Evolutionary conservation across 2,113 vertebrate genomes (phyloP).

Genomic region (Brienomyrus brachyistius): DNA sequence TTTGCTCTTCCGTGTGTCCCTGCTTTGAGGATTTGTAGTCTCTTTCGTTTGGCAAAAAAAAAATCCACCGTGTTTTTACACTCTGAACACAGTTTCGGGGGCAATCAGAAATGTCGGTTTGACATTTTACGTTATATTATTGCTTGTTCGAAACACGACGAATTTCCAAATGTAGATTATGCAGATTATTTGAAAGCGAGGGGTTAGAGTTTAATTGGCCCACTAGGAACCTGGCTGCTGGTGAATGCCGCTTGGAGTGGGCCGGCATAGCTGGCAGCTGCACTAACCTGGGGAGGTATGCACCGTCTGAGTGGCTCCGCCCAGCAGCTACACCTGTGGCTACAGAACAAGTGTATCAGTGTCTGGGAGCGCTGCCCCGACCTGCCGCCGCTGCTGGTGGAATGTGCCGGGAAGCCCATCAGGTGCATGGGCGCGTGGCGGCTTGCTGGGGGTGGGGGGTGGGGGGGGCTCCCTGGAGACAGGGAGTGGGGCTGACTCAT

Average conservation of each 20-base stretch:
- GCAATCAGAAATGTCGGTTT: neutral
- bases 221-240: neutral
- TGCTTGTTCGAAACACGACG: neutral
- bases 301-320: slow-evolving; percentile 34
- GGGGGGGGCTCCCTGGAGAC: slow-evolving; percentile 62
- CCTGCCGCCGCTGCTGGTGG: slow-evolving; percentile 72
- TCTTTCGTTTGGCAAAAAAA: neutral
- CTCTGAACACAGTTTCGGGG: neutral
- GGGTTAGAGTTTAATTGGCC: neutral
- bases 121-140: neutral
- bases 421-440: slow-evolving; percentile 93
- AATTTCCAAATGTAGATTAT: neutral
- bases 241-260: neutral
- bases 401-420: slow-evolving; percentile 90
- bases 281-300: neutral
- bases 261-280: neutral
- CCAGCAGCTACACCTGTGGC: slow-evolving; percentile 86
- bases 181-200: neutral
- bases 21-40: neutral
- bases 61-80: neutral
- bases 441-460: slow-evolving; percentile 72
- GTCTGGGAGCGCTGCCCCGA: slow-evolving; percentile 70
- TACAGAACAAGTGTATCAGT: slow-evolving; percentile 95
- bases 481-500: slow-evolving; percentile 61
- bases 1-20: neutral